Evolutionary conservation across 2,888 invertebrate species (phyloP), one percentile per base, ranked within the genome.

Genomic region (Adela reaumurella): DNA sequence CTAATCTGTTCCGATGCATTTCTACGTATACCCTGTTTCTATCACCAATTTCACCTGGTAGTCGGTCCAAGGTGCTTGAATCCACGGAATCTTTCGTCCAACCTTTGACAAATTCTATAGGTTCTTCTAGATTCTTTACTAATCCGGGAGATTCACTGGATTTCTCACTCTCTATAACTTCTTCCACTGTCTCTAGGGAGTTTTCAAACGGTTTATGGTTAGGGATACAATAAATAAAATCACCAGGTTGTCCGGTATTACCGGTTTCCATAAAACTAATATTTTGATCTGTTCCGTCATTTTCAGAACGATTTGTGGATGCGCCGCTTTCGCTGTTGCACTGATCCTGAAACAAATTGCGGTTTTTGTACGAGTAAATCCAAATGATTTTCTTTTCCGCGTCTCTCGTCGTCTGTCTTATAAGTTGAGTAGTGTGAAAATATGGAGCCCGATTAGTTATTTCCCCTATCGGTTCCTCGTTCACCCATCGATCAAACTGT

Each of bases 351-450:
- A 70, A 51, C 3, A 61, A 53, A n/a, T 57, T 62, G 49, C 62
- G 64, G 52, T 74, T 74, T 59, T 68, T 68, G 50, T 63, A 70
- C 2, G 74, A 74, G 56, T 74, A 74, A 45, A 74, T 71, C 64
- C 67, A 70, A 51, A 73, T 59, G 2, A 67, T 70, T 6, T 59
- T 63, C 51, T 67, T 64, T 45, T 65, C 63, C 6, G 53, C 46
- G 8, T 63, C 59, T 16, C 14, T 8, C 14, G 35, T 35, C 4
- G 35, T 35, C 35, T 35, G 35, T 35, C 11, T 35, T 4, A 35
- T 35, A 14, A 35, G 35, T 11, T 35, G 35, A 14, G 35, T 35
- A 8, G 35, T 35, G 35, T 35, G 8, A 14, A 14, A 35, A 14
- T 3, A 3, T 8, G 8, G 35, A 8, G 14, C 11, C 14, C n/a